Evolutionary conservation across 2,888 invertebrate species (phyloP).

Genomic region (Hirtodrosophila alboralis): DNA sequence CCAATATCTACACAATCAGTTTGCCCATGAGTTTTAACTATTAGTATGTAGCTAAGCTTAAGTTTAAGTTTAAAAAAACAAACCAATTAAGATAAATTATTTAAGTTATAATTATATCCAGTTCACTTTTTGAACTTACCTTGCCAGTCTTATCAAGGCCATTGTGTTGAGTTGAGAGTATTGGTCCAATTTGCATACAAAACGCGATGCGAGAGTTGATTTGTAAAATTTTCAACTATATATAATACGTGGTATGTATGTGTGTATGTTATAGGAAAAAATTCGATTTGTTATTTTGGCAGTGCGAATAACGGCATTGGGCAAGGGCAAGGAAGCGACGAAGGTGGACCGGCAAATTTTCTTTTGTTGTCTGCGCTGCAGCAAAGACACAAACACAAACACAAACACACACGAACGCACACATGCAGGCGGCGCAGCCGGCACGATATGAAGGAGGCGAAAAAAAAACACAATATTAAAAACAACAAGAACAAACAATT

Average conservation of each 20-base stretch:
- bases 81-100: no score
- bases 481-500: conserved; percentile 37
- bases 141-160: conserved; percentile 82
- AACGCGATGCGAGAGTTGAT: conserved; percentile 35
- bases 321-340: conserved; percentile 37
- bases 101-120: conserved; percentile 1
- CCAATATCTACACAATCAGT: no score
- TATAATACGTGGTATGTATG: no score
- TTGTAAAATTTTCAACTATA: conserved; percentile 46
- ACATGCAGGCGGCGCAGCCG: conserved; percentile 39
- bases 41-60: no score
- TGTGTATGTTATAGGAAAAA: conserved; percentile 22
- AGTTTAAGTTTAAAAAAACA: no score
- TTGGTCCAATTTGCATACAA: conserved; percentile 35
- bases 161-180: conserved; percentile 59
- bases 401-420: conserved; percentile 26
- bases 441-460: conserved; percentile 44
- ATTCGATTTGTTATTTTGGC: conserved; percentile 65
- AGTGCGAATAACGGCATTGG: conserved; percentile 74
- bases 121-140: conserved; percentile 64
- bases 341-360: conserved; percentile 47
- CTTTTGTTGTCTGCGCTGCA: conserved; percentile 47
- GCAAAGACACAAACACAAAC: conserved; percentile 21
- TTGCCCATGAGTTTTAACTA: no score
- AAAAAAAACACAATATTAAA: conserved; percentile 24